phyloP scores from a whole-genome alignment of 2,888 invertebrate genomes.

The Dioctria rufipes region DNA sequence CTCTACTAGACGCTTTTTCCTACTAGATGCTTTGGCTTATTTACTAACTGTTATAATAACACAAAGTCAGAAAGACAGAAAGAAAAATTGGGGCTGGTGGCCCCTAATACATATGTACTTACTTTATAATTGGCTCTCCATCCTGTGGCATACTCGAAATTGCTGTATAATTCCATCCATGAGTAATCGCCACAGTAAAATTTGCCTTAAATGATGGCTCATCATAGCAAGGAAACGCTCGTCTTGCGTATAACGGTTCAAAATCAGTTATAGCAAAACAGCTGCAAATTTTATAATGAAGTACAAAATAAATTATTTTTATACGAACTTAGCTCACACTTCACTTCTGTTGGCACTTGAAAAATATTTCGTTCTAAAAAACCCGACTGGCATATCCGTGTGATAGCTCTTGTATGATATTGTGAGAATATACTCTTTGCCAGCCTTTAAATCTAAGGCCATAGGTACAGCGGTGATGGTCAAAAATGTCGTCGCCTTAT shows the following conservation, averaged over 20 bases:
- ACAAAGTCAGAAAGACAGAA: neutral
- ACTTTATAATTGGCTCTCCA: constrained; percentile 12
- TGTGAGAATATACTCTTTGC: constrained; percentile 15
- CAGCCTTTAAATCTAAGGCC: constrained; percentile 37
- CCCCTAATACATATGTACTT: neutral
- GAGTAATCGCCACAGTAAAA: neutral
- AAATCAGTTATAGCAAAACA: constrained; percentile 30
- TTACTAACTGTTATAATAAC: too few species aligned
- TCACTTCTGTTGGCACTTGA: neutral
- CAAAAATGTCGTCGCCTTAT: constrained; percentile 1
- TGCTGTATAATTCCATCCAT: constrained; percentile 10
- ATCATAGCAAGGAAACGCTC: constrained; percentile 28
- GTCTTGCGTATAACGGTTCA: neutral
- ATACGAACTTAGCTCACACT: constrained; percentile 65
- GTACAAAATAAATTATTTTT: neutral
- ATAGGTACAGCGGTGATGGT: neutral
- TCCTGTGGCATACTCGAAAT: constrained; percentile 9
- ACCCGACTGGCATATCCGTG: neutral
- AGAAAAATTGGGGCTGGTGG: neutral
- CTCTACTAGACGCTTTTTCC: too few species aligned
- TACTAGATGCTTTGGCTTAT: too few species aligned
- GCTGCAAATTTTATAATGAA: neutral
- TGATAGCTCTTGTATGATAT: constrained; percentile 8
- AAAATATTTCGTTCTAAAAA: constrained; percentile 11
- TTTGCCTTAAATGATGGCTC: constrained; percentile 21